phyloP scores from a whole-genome alignment of 2,888 invertebrate genomes.

The Sturmia bella region DNA sequence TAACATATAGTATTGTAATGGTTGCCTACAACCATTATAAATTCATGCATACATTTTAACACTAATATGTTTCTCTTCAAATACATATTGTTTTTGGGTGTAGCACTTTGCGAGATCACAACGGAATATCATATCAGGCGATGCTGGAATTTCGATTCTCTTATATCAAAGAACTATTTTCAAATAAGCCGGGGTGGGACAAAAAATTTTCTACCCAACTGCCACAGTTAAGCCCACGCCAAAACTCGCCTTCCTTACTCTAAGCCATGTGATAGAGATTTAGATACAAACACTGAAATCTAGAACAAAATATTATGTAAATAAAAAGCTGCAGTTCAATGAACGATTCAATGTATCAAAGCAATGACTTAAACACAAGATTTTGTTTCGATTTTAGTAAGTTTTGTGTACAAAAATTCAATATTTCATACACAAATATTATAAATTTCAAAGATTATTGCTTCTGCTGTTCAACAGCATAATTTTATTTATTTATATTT shows the following conservation, averaged over 20 bases:
- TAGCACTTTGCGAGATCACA: conserved; percentile 56
- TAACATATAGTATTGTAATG: too few relatives aligned
- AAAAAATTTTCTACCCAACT: too few relatives aligned
- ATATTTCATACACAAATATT: conserved; percentile 14
- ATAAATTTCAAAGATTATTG: conserved; percentile 58
- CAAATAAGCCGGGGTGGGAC: too few relatives aligned
- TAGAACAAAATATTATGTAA: conserved; percentile 5
- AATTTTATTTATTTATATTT: conserved; percentile 18
- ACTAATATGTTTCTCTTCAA: conserved; percentile 14
- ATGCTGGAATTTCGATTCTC: conserved; percentile 25
- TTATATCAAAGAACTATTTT: conserved; percentile 4
- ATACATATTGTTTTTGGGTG: conserved; percentile 50
- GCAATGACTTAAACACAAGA: conserved; percentile 3
- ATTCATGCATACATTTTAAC: too few relatives aligned
- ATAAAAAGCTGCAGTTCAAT: conserved; percentile 27
- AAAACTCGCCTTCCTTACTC: too few relatives aligned
- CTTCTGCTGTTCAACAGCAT: conserved; percentile 20
- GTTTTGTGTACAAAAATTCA: conserved; percentile 17
- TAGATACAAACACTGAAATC: too few relatives aligned
- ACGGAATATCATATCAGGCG: too few relatives aligned
- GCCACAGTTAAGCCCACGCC: too few relatives aligned
- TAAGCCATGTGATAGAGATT: too few relatives aligned
- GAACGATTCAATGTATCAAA: conserved; percentile 16
- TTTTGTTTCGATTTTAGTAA: conserved; percentile 18
- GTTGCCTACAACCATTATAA: too few relatives aligned